These are phyloP conservation scores for Nymphicus hollandicus DNA, from an alignment of 2,113 vertebrate species.

Conservation along the genomic window DNA sequence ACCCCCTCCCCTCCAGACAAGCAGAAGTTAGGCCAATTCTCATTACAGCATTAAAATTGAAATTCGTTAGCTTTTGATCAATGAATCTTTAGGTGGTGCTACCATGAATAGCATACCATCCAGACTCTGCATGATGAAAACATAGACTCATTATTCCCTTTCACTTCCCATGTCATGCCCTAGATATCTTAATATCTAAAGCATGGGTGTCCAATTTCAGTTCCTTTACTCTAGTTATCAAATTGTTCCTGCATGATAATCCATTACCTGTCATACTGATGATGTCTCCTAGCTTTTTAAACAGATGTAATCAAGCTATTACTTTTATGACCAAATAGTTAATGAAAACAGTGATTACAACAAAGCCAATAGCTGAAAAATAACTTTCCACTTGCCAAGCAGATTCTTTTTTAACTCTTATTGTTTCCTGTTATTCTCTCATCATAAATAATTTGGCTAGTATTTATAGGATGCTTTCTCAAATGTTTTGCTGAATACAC, in stretches of 20 bases:
- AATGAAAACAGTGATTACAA: background rate
- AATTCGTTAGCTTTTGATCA: background rate
- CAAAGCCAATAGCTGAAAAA: background rate
- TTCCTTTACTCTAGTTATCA: background rate
- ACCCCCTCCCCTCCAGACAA: background rate
- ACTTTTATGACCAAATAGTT: background rate
- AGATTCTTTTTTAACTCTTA: background rate
- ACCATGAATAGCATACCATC: background rate
- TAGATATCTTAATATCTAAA: background rate
- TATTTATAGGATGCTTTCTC: background rate
- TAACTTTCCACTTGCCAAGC: background rate
- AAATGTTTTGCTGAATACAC: background rate
- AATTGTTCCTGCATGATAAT: background rate
- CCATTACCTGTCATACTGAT: background rate
- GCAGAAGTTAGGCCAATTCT: background rate
- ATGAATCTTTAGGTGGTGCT: background rate
- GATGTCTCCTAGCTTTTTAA: background rate
- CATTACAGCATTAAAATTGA: background rate
- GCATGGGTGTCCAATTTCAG: background rate
- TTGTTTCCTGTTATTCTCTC: background rate
- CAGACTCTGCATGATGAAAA: background rate
- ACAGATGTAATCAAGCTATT: background rate
- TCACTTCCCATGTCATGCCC: background rate
- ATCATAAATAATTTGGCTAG: background rate
- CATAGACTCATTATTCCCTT: background rate